Percentiles rank a stretch among this genome's conserved stretches.
Conservation (phyloP, 2,888 invertebrate species). For the Metopia argyrocephala region DNA sequence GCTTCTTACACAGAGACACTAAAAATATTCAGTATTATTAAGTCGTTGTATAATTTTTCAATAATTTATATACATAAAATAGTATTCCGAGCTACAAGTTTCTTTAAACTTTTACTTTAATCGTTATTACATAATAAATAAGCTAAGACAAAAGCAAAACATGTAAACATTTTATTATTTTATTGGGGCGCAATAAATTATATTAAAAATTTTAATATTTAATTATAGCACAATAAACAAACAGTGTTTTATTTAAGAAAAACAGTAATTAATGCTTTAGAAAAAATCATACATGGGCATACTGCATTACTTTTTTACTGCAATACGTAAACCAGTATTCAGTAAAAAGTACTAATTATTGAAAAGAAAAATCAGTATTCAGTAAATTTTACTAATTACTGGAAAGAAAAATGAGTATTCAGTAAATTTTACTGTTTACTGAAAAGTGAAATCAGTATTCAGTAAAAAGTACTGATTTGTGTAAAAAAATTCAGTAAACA, state of each 20-base stretch:
- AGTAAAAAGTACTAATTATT: too few species aligned
- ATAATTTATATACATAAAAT: constrained; percentile 11
- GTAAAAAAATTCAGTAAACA: too few species aligned
- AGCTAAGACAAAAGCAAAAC: neutral
- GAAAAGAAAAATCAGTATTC: too few species aligned
- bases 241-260: neutral
- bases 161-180: neutral
- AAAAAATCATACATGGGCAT: too few species aligned
- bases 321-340: too few species aligned
- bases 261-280: too few species aligned
- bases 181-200: neutral
- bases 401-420: too few species aligned
- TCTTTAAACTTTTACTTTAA: neutral
- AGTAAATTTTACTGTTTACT: too few species aligned
- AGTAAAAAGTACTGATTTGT: too few species aligned
- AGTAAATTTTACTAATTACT: too few species aligned
- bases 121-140: neutral
- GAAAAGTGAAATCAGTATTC: too few species aligned
- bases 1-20: neutral
- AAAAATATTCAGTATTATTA: constrained; percentile 47
- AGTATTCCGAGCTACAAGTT: constrained; percentile 39
- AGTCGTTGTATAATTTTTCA: constrained; percentile 30
- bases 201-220: neutral
- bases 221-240: neutral
- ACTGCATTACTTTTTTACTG: too few species aligned